Base-by-base conservation (phyloP, 30 jellyfish, hydroid and myxozoan genomes). In the Nemopilema nomurai region DNA sequence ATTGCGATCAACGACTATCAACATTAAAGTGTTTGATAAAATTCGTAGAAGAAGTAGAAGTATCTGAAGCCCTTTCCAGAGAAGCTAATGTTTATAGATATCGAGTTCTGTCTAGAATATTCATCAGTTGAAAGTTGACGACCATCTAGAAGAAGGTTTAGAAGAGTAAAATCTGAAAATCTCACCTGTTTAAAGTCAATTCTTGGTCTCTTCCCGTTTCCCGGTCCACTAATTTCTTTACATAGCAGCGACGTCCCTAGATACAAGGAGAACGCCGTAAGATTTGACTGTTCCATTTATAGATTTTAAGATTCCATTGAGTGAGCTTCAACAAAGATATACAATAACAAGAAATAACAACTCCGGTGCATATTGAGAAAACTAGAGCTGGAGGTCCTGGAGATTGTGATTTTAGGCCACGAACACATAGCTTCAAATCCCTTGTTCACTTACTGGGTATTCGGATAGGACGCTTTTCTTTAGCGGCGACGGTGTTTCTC, bases 391-490 rank as follows among this genome's bases (percentile, higher is more conserved):
- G 57, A 13, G 6, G 13, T 41, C 57, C 57, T 41, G 13, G 57
- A 41, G 57, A 41, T 41, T 41, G 57, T 41, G 13, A 41, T 3
- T 41, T 6, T 6, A 41, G 57, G 57, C 57, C 57, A 3, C 13
- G 6, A 3, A 41, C 9, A 41, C n/a, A n/a, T 6, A 13, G 6
- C 57, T 41, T 3, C 9, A 13, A 3, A 41, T 41, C 13, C 57
- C 6, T 3, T 41, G 9, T 41, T 3, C 6, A 41, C 57, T 41
- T 41, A 41, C 83, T 73, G 16, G 93, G 77, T 51, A 49, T 29
- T 73, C 82, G 65, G 0, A 74, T 29, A 16, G 82, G 80, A 41
- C 93, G 82, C 53, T 66, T 74, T 74, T 84, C 93, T 20, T 73
- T 64, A 70, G 30, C 67, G 28, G 62, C 49, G 20, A 74, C 25